Conservation (phyloP, 37 sponge, comb jelly and placozoan species). For the Halichondria panicea region DNA sequence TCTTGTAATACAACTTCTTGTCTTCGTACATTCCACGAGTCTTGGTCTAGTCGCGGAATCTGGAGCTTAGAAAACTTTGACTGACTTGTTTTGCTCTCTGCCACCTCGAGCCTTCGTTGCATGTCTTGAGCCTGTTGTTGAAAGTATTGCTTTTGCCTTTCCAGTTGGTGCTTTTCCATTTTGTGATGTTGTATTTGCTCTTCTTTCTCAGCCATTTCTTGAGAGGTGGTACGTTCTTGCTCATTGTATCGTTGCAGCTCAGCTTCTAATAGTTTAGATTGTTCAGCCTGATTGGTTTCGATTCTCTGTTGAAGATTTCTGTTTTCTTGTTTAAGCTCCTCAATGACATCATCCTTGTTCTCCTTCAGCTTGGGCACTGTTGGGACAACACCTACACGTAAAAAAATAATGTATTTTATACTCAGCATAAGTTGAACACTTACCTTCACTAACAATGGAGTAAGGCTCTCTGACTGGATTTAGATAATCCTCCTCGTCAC, state of each 20-base stretch:
- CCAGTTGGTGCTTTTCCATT: neutral
- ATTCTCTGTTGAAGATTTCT: neutral
- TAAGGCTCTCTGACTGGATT: no score
- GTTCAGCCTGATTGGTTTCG: no score
- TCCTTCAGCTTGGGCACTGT: neutral
- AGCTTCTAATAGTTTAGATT: no score
- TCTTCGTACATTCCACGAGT: neutral
- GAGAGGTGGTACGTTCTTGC: no score
- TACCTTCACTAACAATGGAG: neutral
- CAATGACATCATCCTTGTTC: neutral
- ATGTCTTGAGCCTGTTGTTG: no score
- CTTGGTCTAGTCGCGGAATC: no score
- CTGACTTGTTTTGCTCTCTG: no score
- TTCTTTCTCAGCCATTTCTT: no score
- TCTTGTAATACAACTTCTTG: neutral
- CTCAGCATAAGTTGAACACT: neutral
- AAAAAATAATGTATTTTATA: neutral
- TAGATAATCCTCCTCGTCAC: neutral
- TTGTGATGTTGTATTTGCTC: neutral
- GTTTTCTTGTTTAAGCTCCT: no score
- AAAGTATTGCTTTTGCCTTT: conserved; percentile 3
- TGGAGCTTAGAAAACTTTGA: no score
- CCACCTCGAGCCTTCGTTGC: no score
- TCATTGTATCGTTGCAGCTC: no score
- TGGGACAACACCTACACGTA: neutral